Conservation (phyloP, 1,140 invertebrate genomes). For the Sinella curviseta region DNA sequence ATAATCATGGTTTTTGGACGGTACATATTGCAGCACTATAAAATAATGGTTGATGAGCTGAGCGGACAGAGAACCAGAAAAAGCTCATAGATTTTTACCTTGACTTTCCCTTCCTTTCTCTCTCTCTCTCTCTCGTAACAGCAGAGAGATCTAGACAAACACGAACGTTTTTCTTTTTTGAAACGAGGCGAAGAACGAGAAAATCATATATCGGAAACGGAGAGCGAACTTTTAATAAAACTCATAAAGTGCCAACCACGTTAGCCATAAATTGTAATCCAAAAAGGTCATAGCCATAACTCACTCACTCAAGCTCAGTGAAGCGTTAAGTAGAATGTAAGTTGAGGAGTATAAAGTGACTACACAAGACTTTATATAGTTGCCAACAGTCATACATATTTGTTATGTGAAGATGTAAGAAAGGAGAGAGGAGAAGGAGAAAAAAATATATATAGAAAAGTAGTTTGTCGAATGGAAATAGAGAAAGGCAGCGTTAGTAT, state of each 20-base stretch:
- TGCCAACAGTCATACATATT: background rate
- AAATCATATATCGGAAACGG: constrained; percentile 21
- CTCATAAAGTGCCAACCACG: constrained; percentile 26
- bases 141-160: too few species aligned
- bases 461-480: background rate
- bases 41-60: background rate
- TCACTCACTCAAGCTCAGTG: constrained; percentile 24
- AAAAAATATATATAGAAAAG: background rate
- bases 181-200: constrained; percentile 22
- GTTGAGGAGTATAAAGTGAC: constrained; percentile 3
- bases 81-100: too few species aligned
- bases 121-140: too few species aligned
- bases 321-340: constrained; percentile 26
- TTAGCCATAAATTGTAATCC: constrained; percentile 26
- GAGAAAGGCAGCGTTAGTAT: background rate
- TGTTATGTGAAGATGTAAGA: background rate
- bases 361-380: background rate
- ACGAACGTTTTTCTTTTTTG: background rate
- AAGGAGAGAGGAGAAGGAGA: background rate
- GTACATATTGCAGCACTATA: background rate
- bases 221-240: constrained; percentile 27
- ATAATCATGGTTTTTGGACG: background rate
- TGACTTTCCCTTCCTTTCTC: too few species aligned
- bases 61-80: too few species aligned
- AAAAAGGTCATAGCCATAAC: constrained; percentile 26